These are phyloP conservation scores for Fulica atra DNA, from an alignment of 2,113 vertebrate genomes.

Conservation along the genomic window DNA sequence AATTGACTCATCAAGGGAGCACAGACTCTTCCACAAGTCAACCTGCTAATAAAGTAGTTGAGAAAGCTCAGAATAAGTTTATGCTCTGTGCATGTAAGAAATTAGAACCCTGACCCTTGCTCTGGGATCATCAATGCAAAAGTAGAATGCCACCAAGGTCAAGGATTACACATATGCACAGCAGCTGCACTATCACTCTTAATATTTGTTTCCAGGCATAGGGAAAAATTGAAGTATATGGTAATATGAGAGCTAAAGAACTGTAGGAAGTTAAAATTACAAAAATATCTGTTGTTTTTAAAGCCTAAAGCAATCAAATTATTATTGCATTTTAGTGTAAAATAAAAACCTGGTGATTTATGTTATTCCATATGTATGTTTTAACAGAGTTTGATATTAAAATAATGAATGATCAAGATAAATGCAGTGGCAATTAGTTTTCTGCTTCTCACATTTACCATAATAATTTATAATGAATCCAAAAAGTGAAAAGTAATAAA, in stretches of 20 bases:
- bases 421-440: background rate
- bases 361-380: background rate
- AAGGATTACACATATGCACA: background rate
- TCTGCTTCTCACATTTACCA: background rate
- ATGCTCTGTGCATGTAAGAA: background rate
- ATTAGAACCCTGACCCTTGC: background rate
- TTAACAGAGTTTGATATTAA: background rate
- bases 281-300: background rate
- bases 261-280: background rate
- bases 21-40: background rate
- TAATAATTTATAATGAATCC: background rate
- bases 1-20: background rate
- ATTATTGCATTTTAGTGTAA: background rate
- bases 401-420: background rate
- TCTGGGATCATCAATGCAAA: background rate
- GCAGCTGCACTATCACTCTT: background rate
- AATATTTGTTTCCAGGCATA: background rate
- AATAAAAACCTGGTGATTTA: background rate
- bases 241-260: background rate
- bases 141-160: background rate
- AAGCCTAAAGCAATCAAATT: background rate
- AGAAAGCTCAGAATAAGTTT: background rate
- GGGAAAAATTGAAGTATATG: background rate
- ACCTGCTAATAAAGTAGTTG: background rate
- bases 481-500: slow-evolving; percentile 6